Base-by-base conservation (phyloP, 2,888 invertebrate genomes). In the Magallana nippona region DNA sequence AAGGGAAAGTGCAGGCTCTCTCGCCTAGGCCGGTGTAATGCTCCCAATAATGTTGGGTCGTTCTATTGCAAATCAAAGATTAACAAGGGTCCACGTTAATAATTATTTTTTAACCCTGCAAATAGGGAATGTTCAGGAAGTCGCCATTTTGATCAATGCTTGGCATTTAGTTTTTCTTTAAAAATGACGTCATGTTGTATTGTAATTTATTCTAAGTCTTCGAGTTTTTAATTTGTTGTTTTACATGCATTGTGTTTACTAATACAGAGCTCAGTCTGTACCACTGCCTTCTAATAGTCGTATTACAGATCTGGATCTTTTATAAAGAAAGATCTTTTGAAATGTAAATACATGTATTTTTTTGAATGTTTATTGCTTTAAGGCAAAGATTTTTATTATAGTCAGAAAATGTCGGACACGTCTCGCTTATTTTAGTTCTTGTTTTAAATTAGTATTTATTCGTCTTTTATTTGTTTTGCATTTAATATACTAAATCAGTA, bases 1-100 rank as follows among this genome's bases (percentile, higher is more conserved):
- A 87, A 62, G 89, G 89, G 1, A 85, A 88, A 1, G 83, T 88
- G 11, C 85, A 88, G 22, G 84, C 88, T 11, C 81, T 89, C 19
- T 55, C 82, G n/a, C 17, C 78, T 27, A 78, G 78, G 60, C 82
- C 62, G 22, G 27, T 22, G 22, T 71, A 71, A 71, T 3, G 15
- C 2, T 60, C 17, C 60, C 17, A n/a, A 60, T 5, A 8, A 3
- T 60, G 60, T 17, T n/a, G 13, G 32, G 10, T 71, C 15, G 15
- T 63, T 27, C 63, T 27, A 1, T 10, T 22, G 71, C 32, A 71
- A 71, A 27, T 71, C 27, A 27, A 71, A 27, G n/a, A 27, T 27
- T 11, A 15, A 71, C 5, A 27, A 22, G 71, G 71, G 71, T 71
- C 71, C 71, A 71, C 71, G 15, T 63, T 15, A 71, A 27, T 10